Base-by-base conservation (phyloP, 2,888 invertebrate species). In the Leucophenga montana region DNA sequence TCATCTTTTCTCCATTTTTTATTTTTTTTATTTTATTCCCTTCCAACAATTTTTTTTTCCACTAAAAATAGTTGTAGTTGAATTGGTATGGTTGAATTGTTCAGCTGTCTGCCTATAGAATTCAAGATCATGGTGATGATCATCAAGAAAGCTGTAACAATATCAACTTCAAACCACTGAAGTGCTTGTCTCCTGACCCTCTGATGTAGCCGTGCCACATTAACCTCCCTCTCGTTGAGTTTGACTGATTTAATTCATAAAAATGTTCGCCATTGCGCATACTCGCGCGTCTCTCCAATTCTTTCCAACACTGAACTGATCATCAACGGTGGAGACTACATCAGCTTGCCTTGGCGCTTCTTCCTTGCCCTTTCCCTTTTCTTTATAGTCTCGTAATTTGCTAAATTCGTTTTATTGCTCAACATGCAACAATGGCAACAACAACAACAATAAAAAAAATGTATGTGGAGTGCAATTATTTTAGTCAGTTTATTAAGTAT, bases 181-280 rank as follows among this genome's bases (percentile, higher is more conserved):
- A 18, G 39, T 27, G 27, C 27, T 27, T 27, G 27, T 27, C 2
- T 27, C 27, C 57, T 18, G 46, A 5, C 16, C 20, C 57, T 54
- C 46, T 46, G 1, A 46, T 54, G 18, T 54, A 18, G 46, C 11
- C n/a, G 68, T 66, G 56, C n/a, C 67, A 46, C 46, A 57, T 57
- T 57, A 57, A 46, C 54, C 71, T 72, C 66, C 54, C 71, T 72
- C 66, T 68, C 68, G 74, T 73, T 73, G 74, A 73, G 75, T 84
- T 79, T 82, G 85, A 83, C 85, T 82, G 85, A 83, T 85, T 84
- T 78, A 85, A 85, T 84, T 85, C 85, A 84, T 84, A 80, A 84
- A 84, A 85, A 27, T 80, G 78, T 46, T 46, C 46, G 13, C n/a
- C 46, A 27, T 20, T 57, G 27, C 16, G 22, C 57, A 57, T 57